Evolutionary conservation across 2,113 vertebrate genomes (phyloP).

Genomic region (Melospiza melodia): DNA sequence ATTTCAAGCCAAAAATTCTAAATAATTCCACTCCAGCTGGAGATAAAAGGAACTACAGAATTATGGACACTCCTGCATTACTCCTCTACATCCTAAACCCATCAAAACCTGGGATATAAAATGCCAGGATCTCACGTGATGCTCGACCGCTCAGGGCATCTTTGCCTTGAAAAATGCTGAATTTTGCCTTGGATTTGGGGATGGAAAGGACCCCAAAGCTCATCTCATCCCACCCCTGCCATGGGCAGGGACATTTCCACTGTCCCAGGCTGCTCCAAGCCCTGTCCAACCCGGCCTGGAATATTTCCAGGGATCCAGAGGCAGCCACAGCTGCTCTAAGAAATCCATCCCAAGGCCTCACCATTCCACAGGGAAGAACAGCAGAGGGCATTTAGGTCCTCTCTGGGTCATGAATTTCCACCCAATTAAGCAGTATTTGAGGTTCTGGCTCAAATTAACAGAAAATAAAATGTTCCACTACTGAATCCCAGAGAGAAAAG

Average conservation of each 20-base stretch:
- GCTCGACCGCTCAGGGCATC: background rate
- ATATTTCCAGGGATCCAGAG: background rate
- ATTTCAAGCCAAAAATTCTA: background rate
- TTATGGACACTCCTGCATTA: background rate
- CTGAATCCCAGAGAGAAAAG: background rate
- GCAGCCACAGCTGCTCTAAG: background rate
- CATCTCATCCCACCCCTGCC: background rate
- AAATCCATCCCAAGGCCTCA: background rate
- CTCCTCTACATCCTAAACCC: background rate
- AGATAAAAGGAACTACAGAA: background rate
- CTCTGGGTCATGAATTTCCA: background rate
- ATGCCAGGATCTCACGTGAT: background rate
- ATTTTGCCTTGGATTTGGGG: background rate
- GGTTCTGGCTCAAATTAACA: background rate
- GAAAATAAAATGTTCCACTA: background rate
- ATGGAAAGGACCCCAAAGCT: background rate
- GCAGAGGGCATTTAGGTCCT: background rate
- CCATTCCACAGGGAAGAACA: background rate
- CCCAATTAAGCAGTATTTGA: background rate
- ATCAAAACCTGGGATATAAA: background rate
- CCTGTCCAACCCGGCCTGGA: fast-evolving
- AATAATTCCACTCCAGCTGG: background rate
- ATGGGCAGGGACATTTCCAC: background rate
- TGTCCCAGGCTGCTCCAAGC: background rate
- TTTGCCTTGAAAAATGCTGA: background rate